Evolutionary conservation across 2,888 invertebrate species (phyloP), one percentile per base, ranked within the genome.

Genomic region (Elysia crispata): DNA sequence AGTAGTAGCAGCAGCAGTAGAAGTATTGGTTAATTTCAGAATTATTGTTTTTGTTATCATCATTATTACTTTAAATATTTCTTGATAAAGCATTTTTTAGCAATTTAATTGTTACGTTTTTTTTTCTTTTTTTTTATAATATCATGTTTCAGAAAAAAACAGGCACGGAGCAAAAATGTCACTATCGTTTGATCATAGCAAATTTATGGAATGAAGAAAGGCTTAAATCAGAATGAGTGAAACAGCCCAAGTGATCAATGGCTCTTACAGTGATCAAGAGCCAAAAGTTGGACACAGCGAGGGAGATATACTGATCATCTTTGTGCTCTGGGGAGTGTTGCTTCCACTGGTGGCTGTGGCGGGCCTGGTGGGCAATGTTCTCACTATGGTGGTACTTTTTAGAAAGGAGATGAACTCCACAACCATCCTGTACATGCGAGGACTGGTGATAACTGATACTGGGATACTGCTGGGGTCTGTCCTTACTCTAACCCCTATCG

Each of bases 331-430:
- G 86, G 89, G 89, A 31, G 87, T 89, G 31, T 72, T 89, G 1
- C 84, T 89, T 8, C 90, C 90, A 1, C 86, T 89, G 20, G 81
- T 89, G 30, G 85, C 86, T 6, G 76, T 86, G 1, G 85, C 89
- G 23, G 90, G 90, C 6, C 83, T 90, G 31, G 81, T 90, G 18
- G 90, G 90, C 23, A 91, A 91, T 80, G 86, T 86, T 18, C 84
- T 90, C 20, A 89, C 90, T 20, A 89, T 90, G 66, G 84, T 89
- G 28, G 89, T 90, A 11, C 85, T 91, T 50, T 90, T 88, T 86
- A 82, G 90, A 18, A 83, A 85, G 33, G 89, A 90, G 82, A 89
- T 89, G 90, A 87, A 88, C 75, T 90, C 90, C 11, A 87, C 89
- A 1, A 89, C 90, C 8, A 86, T 89, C 54, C 85, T 86, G 54